phyloP scores from a whole-genome alignment of 2,113 vertebrate species.

The Tricholaema leucomelas region DNA sequence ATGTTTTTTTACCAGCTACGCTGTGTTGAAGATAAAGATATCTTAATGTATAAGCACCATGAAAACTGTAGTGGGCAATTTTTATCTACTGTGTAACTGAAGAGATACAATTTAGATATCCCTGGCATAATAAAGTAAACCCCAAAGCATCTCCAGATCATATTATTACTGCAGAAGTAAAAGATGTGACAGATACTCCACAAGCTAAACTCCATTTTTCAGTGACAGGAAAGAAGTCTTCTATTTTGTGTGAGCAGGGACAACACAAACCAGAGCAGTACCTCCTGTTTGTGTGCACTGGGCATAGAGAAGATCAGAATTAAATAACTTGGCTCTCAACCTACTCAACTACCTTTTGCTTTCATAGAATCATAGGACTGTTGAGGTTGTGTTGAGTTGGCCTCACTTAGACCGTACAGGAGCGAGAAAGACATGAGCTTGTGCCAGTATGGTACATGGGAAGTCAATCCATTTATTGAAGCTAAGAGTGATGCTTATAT shows the following conservation, averaged over 20 bases:
- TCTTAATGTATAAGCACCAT: background rate
- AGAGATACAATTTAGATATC: constrained; percentile 52
- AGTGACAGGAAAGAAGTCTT: background rate
- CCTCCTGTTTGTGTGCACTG: background rate
- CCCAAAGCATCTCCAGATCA: background rate
- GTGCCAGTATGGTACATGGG: too few relatives aligned
- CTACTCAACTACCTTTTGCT: background rate
- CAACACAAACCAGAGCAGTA: background rate
- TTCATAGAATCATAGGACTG: too few relatives aligned
- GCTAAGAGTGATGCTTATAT: too few relatives aligned
- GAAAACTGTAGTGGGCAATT: background rate
- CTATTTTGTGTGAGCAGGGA: background rate
- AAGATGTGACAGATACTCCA: background rate
- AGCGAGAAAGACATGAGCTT: too few relatives aligned
- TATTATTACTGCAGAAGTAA: background rate
- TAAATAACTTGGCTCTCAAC: background rate
- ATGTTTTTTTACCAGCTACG: background rate
- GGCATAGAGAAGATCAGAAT: background rate
- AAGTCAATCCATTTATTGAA: too few relatives aligned
- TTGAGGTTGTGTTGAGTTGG: too few relatives aligned
- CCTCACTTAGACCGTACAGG: too few relatives aligned
- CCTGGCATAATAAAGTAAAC: constrained; percentile 27
- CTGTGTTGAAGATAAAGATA: background rate
- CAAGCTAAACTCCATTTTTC: background rate
- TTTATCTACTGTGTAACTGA: constrained; percentile 23